phyloP scores from a whole-genome alignment of 2,888 invertebrate genomes.

The Sinhomidia bicolor region DNA sequence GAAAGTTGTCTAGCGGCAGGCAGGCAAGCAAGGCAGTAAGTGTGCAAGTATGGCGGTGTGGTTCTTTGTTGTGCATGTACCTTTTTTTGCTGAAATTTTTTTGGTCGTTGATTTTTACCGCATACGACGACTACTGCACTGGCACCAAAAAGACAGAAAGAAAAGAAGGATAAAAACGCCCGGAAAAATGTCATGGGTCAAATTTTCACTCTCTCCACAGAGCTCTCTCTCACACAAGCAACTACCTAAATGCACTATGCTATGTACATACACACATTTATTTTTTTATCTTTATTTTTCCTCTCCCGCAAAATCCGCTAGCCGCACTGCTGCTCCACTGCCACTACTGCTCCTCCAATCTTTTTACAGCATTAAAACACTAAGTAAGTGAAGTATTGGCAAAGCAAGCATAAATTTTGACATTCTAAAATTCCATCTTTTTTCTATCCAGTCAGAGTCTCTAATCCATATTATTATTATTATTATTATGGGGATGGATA shows the following conservation, averaged over 20 bases:
- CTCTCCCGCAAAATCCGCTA: too few relatives aligned
- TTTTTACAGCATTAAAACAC: background rate
- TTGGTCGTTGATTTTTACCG: background rate
- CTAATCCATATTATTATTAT: too few relatives aligned
- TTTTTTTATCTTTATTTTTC: background rate
- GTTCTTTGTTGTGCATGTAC: background rate
- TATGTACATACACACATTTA: background rate
- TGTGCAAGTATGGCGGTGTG: background rate
- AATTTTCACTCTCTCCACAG: background rate
- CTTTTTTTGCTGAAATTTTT: background rate
- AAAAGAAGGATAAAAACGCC: background rate
- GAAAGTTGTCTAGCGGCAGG: too few relatives aligned
- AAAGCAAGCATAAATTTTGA: background rate
- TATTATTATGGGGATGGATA: too few relatives aligned
- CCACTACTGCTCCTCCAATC: background rate
- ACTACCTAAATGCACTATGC: too few relatives aligned
- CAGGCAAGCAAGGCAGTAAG: background rate
- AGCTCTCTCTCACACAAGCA: background rate
- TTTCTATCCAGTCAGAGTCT: too few relatives aligned
- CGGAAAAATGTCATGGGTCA: conserved; percentile 49
- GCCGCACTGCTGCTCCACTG: background rate
- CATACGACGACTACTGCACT: background rate
- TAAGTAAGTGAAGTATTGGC: background rate
- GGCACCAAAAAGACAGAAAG: background rate
- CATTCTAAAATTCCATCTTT: conserved; percentile 11